Percentiles rank a stretch among this genome's conserved stretches.
phyloP scores from a whole-genome alignment of 2,797 vertebrate species.

The Merluccius polli region DNA sequence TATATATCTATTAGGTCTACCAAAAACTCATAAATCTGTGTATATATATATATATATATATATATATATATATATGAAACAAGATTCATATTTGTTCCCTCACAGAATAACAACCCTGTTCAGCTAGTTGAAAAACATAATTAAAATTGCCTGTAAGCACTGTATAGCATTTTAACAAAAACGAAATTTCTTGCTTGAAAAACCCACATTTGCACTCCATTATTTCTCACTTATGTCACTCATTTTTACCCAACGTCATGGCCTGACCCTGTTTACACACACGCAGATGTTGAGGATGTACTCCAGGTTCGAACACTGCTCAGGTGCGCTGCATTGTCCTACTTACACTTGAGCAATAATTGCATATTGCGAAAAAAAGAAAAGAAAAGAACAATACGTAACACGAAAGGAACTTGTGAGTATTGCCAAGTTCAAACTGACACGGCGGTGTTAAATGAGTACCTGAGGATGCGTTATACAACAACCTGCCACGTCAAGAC shows the following conservation, averaged over 20 bases:
- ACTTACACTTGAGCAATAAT: slow-evolving; percentile 17
- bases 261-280: slow-evolving; percentile 39
- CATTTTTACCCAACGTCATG: slow-evolving; percentile 28
- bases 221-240: slow-evolving; percentile 6
- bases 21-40: not conserved
- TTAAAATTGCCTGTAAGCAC: not conserved
- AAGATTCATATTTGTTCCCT: not conserved
- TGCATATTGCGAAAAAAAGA: not conserved
- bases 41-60: too few relatives aligned
- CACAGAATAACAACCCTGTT: not conserved
- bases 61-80: not conserved
- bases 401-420: slow-evolving; percentile 25
- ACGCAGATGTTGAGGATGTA: not conserved
- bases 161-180: too few relatives aligned
- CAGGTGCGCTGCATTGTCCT: slow-evolving; percentile 24
- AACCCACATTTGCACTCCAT: not conserved
- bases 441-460: slow-evolving; percentile 9
- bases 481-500: slow-evolving; percentile 8
- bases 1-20: not conserved
- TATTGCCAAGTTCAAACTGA: slow-evolving; percentile 25
- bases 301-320: slow-evolving; percentile 34
- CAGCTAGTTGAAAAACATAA: not conserved
- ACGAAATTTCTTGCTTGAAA: not conserved
- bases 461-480: not conserved
- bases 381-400: slow-evolving; percentile 11